phyloP scores from a whole-genome alignment of 2,113 vertebrate species.

The Cricetomys ansorgei region DNA sequence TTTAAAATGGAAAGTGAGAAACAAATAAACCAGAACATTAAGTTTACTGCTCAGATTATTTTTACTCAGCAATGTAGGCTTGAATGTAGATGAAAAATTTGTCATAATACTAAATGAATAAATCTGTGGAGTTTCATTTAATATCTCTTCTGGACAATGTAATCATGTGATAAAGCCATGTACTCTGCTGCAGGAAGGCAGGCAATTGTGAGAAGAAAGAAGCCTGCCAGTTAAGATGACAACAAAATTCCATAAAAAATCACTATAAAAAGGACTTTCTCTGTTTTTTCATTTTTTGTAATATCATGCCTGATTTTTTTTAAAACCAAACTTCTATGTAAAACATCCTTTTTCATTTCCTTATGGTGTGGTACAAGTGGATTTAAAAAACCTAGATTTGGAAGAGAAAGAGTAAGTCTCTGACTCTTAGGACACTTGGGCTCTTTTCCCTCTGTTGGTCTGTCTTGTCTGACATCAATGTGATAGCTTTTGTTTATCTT shows the following conservation, averaged over 20 bases:
- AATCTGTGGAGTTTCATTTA: neutral
- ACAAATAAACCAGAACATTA: neutral
- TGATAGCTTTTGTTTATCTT: too few species aligned
- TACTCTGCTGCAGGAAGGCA: neutral
- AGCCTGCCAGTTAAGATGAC: neutral
- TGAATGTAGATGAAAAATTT: constrained; percentile 27
- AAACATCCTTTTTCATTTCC: neutral
- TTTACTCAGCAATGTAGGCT: constrained; percentile 1
- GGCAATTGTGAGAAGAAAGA: neutral
- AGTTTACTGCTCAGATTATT: neutral
- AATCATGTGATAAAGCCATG: constrained; percentile 43
- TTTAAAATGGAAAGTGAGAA: neutral
- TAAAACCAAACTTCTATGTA: neutral
- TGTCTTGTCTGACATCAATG: too few species aligned
- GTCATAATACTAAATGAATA: constrained; percentile 32
- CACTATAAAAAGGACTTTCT: constrained; percentile 30
- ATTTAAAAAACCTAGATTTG: too few species aligned
- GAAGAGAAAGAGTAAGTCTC: too few species aligned
- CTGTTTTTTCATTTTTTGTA: constrained; percentile 20
- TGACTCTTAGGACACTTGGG: too few species aligned
- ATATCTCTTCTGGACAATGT: constrained; percentile 27
- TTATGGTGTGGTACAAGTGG: neutral
- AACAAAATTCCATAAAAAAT: neutral
- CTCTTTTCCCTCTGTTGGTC: too few species aligned
- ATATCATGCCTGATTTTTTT: neutral